phyloP scores from a whole-genome alignment of 2,888 invertebrate species.

The Lucinisca nassula region DNA sequence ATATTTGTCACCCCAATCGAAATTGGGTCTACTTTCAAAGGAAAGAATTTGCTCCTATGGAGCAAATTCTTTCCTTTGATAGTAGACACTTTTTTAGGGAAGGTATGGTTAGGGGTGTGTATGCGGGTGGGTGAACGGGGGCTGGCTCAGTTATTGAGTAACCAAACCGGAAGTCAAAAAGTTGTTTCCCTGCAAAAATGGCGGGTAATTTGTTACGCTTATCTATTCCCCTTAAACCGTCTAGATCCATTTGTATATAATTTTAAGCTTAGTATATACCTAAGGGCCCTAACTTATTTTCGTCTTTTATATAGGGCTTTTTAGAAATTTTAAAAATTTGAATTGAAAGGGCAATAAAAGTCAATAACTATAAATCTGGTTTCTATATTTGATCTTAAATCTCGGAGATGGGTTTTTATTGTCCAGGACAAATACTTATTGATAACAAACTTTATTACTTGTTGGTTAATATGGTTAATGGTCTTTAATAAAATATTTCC shows the following conservation, averaged over 20 bases:
- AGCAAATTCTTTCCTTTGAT: no score
- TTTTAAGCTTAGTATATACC: not conserved
- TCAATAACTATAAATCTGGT: not conserved
- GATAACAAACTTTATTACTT: constrained; percentile 13
- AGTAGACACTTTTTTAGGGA: no score
- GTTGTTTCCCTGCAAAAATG: no score
- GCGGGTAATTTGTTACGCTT: no score
- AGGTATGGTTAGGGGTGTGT: no score
- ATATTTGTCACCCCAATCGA: no score
- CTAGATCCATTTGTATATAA: not conserved
- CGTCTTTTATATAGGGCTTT: not conserved
- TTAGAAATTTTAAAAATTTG: not conserved
- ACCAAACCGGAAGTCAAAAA: no score
- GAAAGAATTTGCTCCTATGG: no score
- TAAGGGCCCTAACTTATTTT: not conserved
- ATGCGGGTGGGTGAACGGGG: no score
- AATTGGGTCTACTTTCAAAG: no score
- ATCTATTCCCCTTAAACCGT: not conserved
- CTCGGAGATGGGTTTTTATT: not conserved
- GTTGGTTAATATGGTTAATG: not conserved
- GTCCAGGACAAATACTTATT: not conserved
- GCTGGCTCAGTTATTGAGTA: no score
- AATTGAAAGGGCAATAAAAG: not conserved
- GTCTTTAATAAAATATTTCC: constrained; percentile 5
- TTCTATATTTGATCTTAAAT: constrained; percentile 8